Evolutionary conservation across 2,888 invertebrate species (phyloP).

Genomic region (Leucoma salicis): DNA sequence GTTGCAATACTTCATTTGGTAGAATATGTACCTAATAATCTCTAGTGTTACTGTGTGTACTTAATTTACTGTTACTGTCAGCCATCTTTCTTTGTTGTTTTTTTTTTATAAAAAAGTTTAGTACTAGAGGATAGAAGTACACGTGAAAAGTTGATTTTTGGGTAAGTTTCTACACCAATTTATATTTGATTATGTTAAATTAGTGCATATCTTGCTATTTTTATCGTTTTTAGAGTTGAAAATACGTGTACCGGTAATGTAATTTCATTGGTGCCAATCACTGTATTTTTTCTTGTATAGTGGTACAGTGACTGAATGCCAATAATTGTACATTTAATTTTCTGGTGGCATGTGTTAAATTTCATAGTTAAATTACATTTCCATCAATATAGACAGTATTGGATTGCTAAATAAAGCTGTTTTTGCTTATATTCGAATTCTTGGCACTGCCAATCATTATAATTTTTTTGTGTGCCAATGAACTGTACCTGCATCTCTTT

Average conservation of each 20-base stretch:
- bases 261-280: conserved; percentile 14
- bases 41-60: conserved; percentile 11
- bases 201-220: conserved; percentile 17
- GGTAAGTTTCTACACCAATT: conserved; percentile 17
- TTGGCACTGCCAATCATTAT: conserved; percentile 13
- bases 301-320: conserved; percentile 17
- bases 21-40: conserved; percentile 17
- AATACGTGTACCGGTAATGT: conserved; percentile 14
- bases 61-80: conserved; percentile 11
- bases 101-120: conserved; percentile 16
- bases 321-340: conserved; percentile 19
- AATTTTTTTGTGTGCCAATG: conserved; percentile 17
- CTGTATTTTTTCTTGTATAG: conserved; percentile 17
- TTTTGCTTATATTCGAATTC: conserved; percentile 18
- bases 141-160: conserved; percentile 18
- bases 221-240: conserved; percentile 16
- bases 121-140: conserved; percentile 16
- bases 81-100: conserved; percentile 10
- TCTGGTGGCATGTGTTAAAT: conserved; percentile 17
- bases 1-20: conserved; percentile 12
- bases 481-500: conserved; percentile 15
- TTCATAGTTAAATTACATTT: conserved; percentile 18
- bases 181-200: conserved; percentile 18
- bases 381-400: conserved; percentile 19
- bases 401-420: conserved; percentile 18